These are phyloP conservation scores for Dendroctonus valens DNA, from an alignment of 1,140 invertebrate species.

Conservation along the genomic window DNA sequence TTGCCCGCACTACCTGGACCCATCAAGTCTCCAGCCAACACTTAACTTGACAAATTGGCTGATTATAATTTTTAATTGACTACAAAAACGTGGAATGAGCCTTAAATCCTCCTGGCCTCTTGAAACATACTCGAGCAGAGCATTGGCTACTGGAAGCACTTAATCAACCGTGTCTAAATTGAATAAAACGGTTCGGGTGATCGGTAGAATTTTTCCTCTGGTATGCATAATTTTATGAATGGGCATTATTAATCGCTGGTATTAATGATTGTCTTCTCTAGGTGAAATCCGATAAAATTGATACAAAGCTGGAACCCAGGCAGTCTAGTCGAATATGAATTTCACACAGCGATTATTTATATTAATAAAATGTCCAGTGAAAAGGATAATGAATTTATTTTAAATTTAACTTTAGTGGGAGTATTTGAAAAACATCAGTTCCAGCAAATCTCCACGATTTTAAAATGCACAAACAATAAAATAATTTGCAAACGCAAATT, in stretches of 20 bases:
- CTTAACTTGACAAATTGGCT: conserved; percentile 40
- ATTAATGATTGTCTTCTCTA: conserved; percentile 4
- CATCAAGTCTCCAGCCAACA: conserved; percentile 30
- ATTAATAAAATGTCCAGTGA: no score
- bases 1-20: conserved; percentile 26
- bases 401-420: no score
- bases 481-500: no score
- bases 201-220: not conserved
- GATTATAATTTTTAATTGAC: conserved; percentile 41
- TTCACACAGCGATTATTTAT: no score
- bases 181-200: conserved; percentile 7
- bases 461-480: no score
- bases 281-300: not conserved
- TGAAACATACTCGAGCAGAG: conserved; percentile 12
- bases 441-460: no score
- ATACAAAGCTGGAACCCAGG: no score
- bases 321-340: no score
- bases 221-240: conserved; percentile 7
- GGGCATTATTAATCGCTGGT: conserved; percentile 3
- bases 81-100: conserved; percentile 13
- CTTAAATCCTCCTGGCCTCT: conserved; percentile 12
- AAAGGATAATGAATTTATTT: no score
- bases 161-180: conserved; percentile 20
- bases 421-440: no score
- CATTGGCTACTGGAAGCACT: conserved; percentile 19